Percentiles rank a stretch among this genome's conserved stretches.
These are phyloP conservation scores for human DNA, from an alignment of 2,113 vertebrate species.

Conservation along the genomic window GRCh38 chr5:127508501-127509000, in stretches of 20 bases:
- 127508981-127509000: background rate
- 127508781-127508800: too few relatives aligned
- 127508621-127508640: background rate
- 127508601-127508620: background rate
- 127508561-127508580: background rate
- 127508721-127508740: background rate
- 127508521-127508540: background rate
- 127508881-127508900: background rate
- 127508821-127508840: too few relatives aligned
- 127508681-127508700: background rate
- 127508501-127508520: background rate
- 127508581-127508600: background rate
- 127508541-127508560: background rate
- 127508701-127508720: background rate
- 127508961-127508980: background rate
- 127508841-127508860: background rate
- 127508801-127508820: too few relatives aligned
- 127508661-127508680: background rate
- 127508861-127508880: background rate
- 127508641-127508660: background rate
- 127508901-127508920: background rate
- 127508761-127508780: background rate
- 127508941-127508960: background rate
- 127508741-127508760: background rate
- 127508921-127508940: background rate